These are phyloP conservation scores for Takifugu flavidus DNA, from an alignment of 2,113 vertebrate genomes.

Conservation along the genomic window DNA sequence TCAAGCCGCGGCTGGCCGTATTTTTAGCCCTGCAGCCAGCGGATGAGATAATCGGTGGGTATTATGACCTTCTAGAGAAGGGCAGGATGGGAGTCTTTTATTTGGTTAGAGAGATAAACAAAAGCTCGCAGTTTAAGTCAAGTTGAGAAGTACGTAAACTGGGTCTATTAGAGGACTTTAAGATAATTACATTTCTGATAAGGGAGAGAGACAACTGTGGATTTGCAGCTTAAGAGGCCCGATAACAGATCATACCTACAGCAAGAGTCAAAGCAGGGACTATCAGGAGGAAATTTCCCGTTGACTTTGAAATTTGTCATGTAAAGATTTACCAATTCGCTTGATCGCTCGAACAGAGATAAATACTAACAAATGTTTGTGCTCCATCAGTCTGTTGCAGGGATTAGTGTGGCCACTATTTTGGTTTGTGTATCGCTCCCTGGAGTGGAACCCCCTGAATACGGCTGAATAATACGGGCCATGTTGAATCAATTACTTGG, in stretches of 20 bases:
- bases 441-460: conserved; percentile 6
- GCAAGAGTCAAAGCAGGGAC: neutral
- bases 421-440: conserved; percentile 1
- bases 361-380: too few species aligned
- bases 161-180: conserved; percentile 19
- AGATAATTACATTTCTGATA: conserved; percentile 34
- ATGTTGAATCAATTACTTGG: conserved; percentile 67
- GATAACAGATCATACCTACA: conserved; percentile 5
- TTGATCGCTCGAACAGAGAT: too few species aligned
- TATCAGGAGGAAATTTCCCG: too few species aligned
- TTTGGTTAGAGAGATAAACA: conserved; percentile 26
- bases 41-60: conserved; percentile 30
- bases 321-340: too few species aligned
- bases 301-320: too few species aligned
- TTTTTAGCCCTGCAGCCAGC: conserved; percentile 33
- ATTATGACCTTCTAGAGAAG: conserved; percentile 37
- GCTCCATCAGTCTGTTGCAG: neutral
- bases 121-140: conserved; percentile 9
- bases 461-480: conserved; percentile 49
- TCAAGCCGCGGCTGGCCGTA: conserved; percentile 31
- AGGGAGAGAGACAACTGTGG: conserved; percentile 14
- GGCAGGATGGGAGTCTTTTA: conserved; percentile 6
- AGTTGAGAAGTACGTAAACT: conserved; percentile 13
- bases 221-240: neutral
- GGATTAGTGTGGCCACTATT: neutral